Evolutionary conservation across 2,797 vertebrate species (phyloP).

Genomic region (Hemitrygon akajei): DNA sequence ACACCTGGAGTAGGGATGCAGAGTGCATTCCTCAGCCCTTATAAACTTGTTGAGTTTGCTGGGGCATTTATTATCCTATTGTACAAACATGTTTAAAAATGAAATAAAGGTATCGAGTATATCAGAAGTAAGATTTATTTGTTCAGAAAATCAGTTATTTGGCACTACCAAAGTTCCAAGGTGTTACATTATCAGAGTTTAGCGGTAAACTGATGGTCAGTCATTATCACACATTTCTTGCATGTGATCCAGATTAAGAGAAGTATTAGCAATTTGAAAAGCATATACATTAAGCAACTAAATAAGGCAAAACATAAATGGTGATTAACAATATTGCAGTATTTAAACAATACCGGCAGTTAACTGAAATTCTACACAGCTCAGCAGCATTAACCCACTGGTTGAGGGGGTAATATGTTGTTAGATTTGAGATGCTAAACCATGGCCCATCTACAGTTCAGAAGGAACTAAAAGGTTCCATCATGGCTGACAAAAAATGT

Average conservation of each 20-base stretch:
- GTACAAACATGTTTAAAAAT: no score
- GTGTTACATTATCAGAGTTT: no score
- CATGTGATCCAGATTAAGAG: background rate
- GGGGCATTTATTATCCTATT: no score
- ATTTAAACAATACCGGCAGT: background rate
- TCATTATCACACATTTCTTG: background rate
- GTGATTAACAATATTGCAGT: background rate
- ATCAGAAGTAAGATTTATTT: no score
- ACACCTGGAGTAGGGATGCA: no score
- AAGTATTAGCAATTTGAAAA: background rate
- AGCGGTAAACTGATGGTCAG: background rate
- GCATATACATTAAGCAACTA: background rate
- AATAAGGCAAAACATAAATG: background rate
- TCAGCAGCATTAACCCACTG: background rate
- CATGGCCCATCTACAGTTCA: background rate
- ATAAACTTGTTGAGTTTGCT: no score
- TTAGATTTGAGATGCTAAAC: background rate
- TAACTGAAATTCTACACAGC: background rate
- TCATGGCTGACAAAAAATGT: no score
- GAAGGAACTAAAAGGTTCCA: background rate
- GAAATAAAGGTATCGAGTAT: no score
- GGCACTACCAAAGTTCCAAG: no score
- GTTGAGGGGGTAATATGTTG: background rate
- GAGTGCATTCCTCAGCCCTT: no score
- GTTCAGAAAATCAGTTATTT: no score